Evolutionary conservation across 2,888 invertebrate genomes (phyloP).

Genomic region (Drosophila pseudotalamancana): DNA sequence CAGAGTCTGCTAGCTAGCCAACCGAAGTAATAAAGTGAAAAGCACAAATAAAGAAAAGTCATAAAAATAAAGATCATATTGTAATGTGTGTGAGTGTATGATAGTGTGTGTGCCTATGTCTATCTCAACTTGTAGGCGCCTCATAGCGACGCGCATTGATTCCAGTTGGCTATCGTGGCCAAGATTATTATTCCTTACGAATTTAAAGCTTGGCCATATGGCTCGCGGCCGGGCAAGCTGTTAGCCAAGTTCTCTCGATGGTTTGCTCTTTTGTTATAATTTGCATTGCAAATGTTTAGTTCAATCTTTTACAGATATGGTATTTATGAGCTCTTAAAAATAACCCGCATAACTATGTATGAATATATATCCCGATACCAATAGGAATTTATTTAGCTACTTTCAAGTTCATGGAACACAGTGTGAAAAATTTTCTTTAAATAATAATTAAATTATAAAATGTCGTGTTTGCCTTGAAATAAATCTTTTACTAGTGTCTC

Average conservation of each 20-base stretch:
- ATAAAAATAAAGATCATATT: constrained; percentile 53
- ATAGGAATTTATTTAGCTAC: constrained; percentile 2
- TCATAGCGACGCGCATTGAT: constrained; percentile 32
- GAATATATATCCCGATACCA: constrained; percentile 16
- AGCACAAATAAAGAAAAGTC: constrained; percentile 56
- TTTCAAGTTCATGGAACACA: neutral
- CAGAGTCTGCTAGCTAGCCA: constrained; percentile 2
- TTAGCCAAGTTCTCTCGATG: constrained; percentile 12
- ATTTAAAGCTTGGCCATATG: constrained; percentile 27
- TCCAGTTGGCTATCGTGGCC: constrained; percentile 22
- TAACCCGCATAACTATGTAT: constrained; percentile 31
- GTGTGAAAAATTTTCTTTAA: no score
- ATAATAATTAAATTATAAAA: neutral
- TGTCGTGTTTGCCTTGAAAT: no score
- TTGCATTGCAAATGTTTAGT: constrained; percentile 64
- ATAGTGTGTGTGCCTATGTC: neutral
- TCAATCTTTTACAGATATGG: constrained; percentile 40
- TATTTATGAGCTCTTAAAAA: constrained; percentile 68
- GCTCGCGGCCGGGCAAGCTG: constrained; percentile 13
- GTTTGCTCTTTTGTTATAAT: constrained; percentile 42
- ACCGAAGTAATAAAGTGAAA: constrained; percentile 55
- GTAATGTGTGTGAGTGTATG: constrained; percentile 9
- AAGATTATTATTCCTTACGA: constrained; percentile 27
- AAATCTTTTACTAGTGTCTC: no score
- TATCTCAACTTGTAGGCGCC: constrained; percentile 43